Percentiles rank a stretch among this genome's conserved stretches.
Evolutionary conservation across 35 echinoderm and acorn worm genomes (phyloP).

Genomic region (Eucidaris tribuloides): DNA sequence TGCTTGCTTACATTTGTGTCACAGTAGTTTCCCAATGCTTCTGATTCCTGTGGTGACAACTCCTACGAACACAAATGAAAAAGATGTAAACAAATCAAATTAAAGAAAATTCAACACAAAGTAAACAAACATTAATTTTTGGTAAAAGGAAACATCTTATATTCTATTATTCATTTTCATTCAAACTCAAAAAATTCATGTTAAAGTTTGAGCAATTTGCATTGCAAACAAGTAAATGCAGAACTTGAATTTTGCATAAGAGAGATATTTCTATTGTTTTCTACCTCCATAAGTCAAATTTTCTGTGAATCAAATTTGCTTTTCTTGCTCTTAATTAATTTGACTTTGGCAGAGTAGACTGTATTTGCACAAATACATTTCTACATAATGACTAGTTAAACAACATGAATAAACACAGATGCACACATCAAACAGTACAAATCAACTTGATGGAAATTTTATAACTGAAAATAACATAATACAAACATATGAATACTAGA

Average conservation of each 20-base stretch:
- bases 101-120: neutral
- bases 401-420: too few relatives aligned
- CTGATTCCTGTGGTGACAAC: conserved; percentile 77
- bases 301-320: too few relatives aligned
- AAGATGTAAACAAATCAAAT: neutral
- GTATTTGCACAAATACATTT: too few relatives aligned
- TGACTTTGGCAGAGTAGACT: too few relatives aligned
- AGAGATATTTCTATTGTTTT: too few relatives aligned
- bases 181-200: neutral
- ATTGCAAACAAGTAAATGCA: neutral
- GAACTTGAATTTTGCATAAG: neutral
- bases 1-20: conserved; percentile 78
- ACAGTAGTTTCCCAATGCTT: conserved; percentile 85
- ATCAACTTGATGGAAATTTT: neutral
- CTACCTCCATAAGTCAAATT: too few relatives aligned
- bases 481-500: too few relatives aligned
- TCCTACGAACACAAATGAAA: conserved; percentile 41
- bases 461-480: neutral
- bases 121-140: neutral
- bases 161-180: neutral
- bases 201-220: neutral
- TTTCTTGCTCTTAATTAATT: too few relatives aligned
- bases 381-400: too few relatives aligned
- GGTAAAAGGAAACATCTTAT: neutral
- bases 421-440: neutral